Base-by-base conservation (phyloP, 2,113 vertebrate genomes). In the Tautogolabrus adspersus region DNA sequence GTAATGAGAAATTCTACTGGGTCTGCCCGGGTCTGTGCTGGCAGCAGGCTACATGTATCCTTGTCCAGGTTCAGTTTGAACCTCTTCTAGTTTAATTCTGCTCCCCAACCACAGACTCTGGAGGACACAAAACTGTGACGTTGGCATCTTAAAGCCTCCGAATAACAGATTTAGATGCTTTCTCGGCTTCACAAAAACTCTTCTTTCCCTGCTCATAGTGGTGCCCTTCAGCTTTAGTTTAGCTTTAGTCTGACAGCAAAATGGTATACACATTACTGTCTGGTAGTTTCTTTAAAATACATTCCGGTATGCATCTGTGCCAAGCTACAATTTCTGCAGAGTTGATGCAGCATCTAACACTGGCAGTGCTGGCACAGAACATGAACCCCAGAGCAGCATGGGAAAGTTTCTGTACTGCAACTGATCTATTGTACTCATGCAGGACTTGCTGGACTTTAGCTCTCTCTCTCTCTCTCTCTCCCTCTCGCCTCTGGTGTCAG, bases 1-100 rank as follows among this genome's bases (percentile, higher is more conserved):
- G 84, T 89, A 89, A 92, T 88, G 83, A 88, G 89, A 89, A 74
- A 77, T 79, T 92, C 84, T 75, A 66, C 77, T 44, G 62, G 82
- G 83, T 78, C 64, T 1, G 70, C 58, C 79, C 63, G 12, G 64
- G 75, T 81, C 75, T 49, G 64, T 37, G 75, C 79, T 85, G 77
- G 85, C 79, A 90, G 87, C 68, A 37, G 67, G 65, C 65, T 81
- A 22, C 65, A 84, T 58, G 78, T 46, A 75, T 76, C 72, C 79
- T 75, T 75, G 83, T 83, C 84, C 87, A 72, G 79, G 70, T 77
- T 82, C 62, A 75, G 54, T 78, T 40, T 82, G 75, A 85, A 75
- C 69, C 73, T 68, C 72, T 16, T 75, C 78, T 71, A 58, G 84
- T 78, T 77, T 46, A 81, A 83, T 72, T 77, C 23, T 10, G 57